Percentiles rank a stretch among this genome's conserved stretches.
Evolutionary conservation across 1,140 invertebrate species (phyloP).

Genomic region (Formica exsecta): DNA sequence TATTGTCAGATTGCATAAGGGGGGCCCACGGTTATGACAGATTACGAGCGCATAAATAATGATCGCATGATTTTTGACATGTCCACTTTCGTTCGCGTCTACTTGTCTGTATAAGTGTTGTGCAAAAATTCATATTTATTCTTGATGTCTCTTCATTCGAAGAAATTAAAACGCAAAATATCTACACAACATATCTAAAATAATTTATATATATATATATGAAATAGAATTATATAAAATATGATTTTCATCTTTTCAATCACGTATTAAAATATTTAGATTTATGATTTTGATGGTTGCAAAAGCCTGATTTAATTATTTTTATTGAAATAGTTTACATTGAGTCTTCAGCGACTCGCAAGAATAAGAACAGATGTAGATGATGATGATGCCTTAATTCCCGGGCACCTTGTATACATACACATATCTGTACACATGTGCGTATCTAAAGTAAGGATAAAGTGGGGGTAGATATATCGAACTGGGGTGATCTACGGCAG

Average conservation of each 20-base stretch:
- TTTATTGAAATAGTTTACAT: neutral
- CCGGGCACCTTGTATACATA: neutral
- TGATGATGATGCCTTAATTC: conserved; percentile 48
- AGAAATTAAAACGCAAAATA: neutral
- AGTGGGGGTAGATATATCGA: conserved; percentile 73
- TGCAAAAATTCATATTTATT: neutral
- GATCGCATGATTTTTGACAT: conserved; percentile 70
- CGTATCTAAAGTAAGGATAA: conserved; percentile 3
- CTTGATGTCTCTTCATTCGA: neutral
- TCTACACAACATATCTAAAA: neutral
- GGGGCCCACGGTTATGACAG: conserved; percentile 74
- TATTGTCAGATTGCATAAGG: conserved; percentile 78
- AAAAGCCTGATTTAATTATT: neutral
- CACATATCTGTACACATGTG: neutral
- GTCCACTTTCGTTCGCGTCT: conserved; percentile 29
- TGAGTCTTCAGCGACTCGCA: neutral
- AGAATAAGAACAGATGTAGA: conserved; percentile 1
- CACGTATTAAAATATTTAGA: neutral
- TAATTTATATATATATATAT: neutral
- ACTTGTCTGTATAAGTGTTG: conserved; percentile 33
- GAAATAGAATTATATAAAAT: neutral
- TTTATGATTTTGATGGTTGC: neutral
- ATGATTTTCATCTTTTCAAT: neutral
- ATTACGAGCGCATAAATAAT: conserved; percentile 78
- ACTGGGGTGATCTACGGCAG: conserved; percentile 79